Evolutionary conservation across 1,140 invertebrate species (phyloP).

Genomic region (Bombus consobrinus): DNA sequence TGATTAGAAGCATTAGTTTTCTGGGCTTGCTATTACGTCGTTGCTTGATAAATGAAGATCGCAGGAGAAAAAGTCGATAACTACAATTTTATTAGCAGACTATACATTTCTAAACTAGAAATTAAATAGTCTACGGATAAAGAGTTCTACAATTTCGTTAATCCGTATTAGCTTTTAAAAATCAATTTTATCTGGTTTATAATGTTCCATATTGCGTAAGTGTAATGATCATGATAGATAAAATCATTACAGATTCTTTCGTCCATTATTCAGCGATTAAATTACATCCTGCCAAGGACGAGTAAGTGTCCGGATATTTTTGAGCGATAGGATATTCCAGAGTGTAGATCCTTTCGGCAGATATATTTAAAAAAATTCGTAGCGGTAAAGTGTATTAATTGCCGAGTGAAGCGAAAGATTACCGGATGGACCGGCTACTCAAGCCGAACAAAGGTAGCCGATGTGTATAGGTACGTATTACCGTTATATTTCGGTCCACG

Average conservation of each 20-base stretch:
- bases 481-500: constrained; percentile 58
- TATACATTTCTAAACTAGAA: too few relatives aligned
- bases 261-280: background rate
- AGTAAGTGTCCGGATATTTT: background rate
- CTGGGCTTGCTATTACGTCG: too few relatives aligned
- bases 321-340: background rate
- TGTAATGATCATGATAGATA: background rate
- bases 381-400: constrained; percentile 70
- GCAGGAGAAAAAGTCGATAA: too few relatives aligned
- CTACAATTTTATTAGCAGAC: too few relatives aligned
- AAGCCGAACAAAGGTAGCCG: constrained; percentile 62
- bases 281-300: background rate
- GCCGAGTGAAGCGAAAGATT: constrained; percentile 57
- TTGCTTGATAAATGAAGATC: background rate
- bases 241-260: background rate
- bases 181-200: background rate
- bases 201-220: background rate
- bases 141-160: background rate
- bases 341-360: constrained; percentile 20
- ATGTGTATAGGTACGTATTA: constrained; percentile 48
- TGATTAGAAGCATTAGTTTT: too few relatives aligned
- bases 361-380: constrained; percentile 57
- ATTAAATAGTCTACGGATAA: too few relatives aligned
- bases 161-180: background rate
- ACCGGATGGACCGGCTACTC: constrained; percentile 37